phyloP scores from a whole-genome alignment of 2,888 invertebrate genomes.

The Xestia ashworthii region DNA sequence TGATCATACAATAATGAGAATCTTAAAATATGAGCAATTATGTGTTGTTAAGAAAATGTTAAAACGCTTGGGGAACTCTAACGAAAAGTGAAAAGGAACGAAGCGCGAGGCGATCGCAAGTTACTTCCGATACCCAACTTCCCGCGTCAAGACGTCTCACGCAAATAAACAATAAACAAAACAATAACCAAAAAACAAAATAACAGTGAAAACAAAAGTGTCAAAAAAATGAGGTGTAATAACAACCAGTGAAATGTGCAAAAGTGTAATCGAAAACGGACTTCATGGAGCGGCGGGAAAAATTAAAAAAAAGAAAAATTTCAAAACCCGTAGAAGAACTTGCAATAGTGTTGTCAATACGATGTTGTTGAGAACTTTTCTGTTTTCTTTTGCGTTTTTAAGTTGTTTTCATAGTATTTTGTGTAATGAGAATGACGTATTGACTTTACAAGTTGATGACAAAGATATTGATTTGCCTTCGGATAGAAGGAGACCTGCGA shows the following conservation, averaged over 20 bases:
- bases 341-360: conserved; percentile 54
- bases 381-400: conserved; percentile 71
- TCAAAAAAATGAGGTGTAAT: conserved; percentile 68
- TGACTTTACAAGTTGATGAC: conserved; percentile 85
- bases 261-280: conserved; percentile 74
- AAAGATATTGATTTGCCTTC: conserved; percentile 79
- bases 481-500: conserved; percentile 88
- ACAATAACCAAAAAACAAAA: conserved; percentile 53
- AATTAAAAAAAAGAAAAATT: conserved; percentile 78
- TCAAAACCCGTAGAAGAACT: conserved; percentile 82
- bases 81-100: conserved; percentile 86
- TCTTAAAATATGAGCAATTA: conserved; percentile 24
- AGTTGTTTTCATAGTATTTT: conserved; percentile 72
- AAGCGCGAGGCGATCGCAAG: conserved; percentile 69
- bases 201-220: conserved; percentile 48
- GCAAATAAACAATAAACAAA: conserved; percentile 63
- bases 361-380: conserved; percentile 68
- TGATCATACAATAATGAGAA: conserved; percentile 13
- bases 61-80: conserved; percentile 63
- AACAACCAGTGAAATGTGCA: conserved; percentile 74
- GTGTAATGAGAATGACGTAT: conserved; percentile 84
- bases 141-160: conserved; percentile 81
- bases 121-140: conserved; percentile 85
- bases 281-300: conserved; percentile 78
- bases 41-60: conserved; percentile 66